phyloP scores from a whole-genome alignment of 2,888 invertebrate genomes.

The Drosophila parthenogenetica region DNA sequence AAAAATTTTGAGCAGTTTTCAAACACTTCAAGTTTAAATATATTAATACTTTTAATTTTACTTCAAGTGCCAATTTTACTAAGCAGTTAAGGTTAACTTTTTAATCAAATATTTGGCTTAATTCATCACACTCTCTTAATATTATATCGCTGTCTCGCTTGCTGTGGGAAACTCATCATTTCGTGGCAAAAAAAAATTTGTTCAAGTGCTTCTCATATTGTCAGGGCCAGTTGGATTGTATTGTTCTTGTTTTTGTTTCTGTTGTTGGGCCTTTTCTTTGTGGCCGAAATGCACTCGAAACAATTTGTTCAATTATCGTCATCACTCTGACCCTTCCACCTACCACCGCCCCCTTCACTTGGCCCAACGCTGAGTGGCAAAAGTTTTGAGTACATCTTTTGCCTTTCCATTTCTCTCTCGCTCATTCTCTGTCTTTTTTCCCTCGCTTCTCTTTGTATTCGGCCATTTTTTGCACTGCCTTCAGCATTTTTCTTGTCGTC shows the following conservation, averaged over 20 bases:
- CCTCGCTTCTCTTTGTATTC: constrained; percentile 44
- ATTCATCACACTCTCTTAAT: background rate
- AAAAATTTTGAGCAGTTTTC: too few species aligned
- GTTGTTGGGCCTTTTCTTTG: constrained; percentile 43
- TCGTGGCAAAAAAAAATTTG: constrained; percentile 43
- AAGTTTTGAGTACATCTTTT: constrained; percentile 63
- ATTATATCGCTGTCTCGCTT: constrained; percentile 7
- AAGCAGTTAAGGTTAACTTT: too few species aligned
- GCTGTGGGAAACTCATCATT: constrained; percentile 33
- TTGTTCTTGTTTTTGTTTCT: background rate
- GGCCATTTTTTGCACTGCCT: constrained; percentile 62
- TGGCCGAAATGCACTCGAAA: constrained; percentile 74
- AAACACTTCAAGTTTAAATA: too few species aligned
- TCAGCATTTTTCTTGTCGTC: constrained; percentile 6
- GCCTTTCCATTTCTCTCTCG: background rate
- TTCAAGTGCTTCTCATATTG: constrained; percentile 44
- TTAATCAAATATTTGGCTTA: background rate
- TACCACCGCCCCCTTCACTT: constrained; percentile 6
- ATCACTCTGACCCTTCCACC: background rate
- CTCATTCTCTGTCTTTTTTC: too few species aligned
- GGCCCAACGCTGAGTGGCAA: constrained; percentile 57
- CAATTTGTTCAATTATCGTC: constrained; percentile 80
- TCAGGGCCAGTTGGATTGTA: constrained; percentile 12
- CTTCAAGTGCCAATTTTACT: background rate
- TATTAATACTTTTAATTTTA: too few species aligned